phyloP scores from a whole-genome alignment of 2,113 vertebrate genomes.

The Trinectes maculatus region DNA sequence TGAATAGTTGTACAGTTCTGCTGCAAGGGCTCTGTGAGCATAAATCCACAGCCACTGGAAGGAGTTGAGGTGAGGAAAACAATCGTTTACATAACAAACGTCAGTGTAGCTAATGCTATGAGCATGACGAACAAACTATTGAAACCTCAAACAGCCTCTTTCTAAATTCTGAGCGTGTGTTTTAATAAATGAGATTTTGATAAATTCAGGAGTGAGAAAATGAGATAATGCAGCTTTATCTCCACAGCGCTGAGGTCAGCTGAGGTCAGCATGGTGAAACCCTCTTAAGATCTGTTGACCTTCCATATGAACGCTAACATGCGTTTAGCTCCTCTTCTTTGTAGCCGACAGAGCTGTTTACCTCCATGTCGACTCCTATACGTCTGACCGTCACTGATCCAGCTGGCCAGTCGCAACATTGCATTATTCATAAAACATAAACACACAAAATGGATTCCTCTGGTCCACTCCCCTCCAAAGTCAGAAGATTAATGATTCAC shows the following conservation, averaged over 20 bases:
- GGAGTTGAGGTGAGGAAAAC: background rate
- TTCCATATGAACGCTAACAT: constrained; percentile 57
- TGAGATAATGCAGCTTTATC: too few species aligned
- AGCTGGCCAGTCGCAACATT: constrained; percentile 77
- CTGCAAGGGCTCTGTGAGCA: constrained; percentile 6
- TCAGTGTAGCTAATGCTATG: too few species aligned
- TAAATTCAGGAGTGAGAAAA: too few species aligned
- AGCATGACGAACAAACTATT: too few species aligned
- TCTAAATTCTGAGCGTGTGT: too few species aligned
- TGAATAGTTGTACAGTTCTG: background rate
- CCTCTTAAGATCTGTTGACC: constrained; percentile 57
- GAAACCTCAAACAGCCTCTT: too few species aligned
- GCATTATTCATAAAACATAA: constrained; percentile 85
- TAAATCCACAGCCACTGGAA: background rate
- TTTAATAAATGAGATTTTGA: too few species aligned
- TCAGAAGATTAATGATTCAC: constrained; percentile 87
- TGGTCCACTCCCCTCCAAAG: constrained; percentile 80
- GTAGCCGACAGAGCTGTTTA: constrained; percentile 74
- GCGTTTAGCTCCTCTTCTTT: constrained; percentile 38
- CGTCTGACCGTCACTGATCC: constrained; percentile 72
- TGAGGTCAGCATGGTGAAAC: constrained; percentile 17
- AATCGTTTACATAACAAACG: too few species aligned
- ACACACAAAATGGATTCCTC: constrained; percentile 79
- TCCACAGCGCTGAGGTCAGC: constrained; percentile 25
- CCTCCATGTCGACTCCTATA: constrained; percentile 66